phyloP scores from a whole-genome alignment of 2,113 vertebrate genomes.

The Mugil cephalus region DNA sequence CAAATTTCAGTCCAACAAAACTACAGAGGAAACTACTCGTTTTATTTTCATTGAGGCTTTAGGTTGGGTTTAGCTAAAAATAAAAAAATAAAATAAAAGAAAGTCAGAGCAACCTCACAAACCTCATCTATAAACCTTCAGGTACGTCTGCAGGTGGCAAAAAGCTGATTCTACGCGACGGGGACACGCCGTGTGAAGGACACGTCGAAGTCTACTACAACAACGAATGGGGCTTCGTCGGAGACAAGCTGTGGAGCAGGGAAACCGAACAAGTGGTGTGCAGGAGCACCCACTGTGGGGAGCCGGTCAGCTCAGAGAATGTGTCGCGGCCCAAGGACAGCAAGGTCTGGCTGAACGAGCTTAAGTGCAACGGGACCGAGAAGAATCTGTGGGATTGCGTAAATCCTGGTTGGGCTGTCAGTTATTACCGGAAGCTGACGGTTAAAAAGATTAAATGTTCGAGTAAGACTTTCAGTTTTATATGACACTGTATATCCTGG shows the following conservation, averaged over 20 bases:
- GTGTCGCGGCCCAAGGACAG: rapidly evolving
- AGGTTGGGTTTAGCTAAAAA: no score
- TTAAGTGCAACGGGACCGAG: background rate
- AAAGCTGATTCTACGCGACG: constrained; percentile 35
- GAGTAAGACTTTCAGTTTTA: constrained; percentile 32
- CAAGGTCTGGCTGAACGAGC: constrained; percentile 47
- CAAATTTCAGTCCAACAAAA: no score
- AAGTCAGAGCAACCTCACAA: background rate
- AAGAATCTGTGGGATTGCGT: constrained; percentile 11
- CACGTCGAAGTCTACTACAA: constrained; percentile 40
- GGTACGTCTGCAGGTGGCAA: background rate
- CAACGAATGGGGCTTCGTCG: background rate
- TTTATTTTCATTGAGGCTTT: no score
- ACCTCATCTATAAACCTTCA: background rate
- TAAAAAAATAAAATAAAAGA: no score
- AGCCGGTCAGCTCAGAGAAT: rapidly evolving
- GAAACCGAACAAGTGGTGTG: constrained; percentile 61
- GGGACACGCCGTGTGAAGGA: constrained; percentile 58
- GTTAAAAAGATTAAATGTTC: constrained; percentile 31
- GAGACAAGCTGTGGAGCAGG: background rate
- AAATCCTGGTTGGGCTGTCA: background rate
- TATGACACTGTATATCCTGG: no score
- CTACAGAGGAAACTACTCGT: no score
- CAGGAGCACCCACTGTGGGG: constrained; percentile 54
- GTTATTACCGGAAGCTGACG: rapidly evolving